Evolutionary conservation across 2,888 invertebrate species (phyloP).

Genomic region (Rhyacophila evoluta): DNA sequence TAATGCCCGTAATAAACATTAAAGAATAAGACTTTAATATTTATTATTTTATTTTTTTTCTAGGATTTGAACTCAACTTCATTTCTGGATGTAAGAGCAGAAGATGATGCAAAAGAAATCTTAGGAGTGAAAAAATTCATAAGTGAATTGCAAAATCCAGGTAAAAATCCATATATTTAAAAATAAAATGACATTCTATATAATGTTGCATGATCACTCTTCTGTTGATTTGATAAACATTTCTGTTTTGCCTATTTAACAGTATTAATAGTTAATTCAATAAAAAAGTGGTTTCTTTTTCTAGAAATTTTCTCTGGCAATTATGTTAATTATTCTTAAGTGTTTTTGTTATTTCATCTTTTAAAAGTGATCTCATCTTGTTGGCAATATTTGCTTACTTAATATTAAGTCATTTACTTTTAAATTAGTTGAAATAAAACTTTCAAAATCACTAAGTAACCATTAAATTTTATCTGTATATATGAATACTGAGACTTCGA

Average conservation of each 20-base stretch:
- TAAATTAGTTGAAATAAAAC: neutral
- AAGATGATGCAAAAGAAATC: neutral
- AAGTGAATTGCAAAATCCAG: neutral
- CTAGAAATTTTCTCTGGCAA: neutral
- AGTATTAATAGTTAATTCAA: no score
- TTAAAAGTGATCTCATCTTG: neutral
- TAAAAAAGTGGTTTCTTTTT: neutral
- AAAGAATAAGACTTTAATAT: no score
- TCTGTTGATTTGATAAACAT: no score
- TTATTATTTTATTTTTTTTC: no score
- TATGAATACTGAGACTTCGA: no score
- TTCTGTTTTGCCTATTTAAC: no score
- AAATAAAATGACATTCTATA: no score
- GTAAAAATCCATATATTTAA: neutral
- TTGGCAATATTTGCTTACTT: neutral
- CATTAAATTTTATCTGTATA: no score
- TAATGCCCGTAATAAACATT: no score
- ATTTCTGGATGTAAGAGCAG: neutral
- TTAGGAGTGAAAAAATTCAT: neutral
- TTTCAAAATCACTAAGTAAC: no score
- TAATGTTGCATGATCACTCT: no score
- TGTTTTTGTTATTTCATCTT: neutral
- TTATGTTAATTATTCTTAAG: conserved; percentile 14
- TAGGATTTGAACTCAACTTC: neutral
- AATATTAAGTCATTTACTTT: neutral